These are phyloP conservation scores for Caiman crocodilus DNA, from an alignment of 2,797 vertebrate genomes.

Conservation along the genomic window DNA sequence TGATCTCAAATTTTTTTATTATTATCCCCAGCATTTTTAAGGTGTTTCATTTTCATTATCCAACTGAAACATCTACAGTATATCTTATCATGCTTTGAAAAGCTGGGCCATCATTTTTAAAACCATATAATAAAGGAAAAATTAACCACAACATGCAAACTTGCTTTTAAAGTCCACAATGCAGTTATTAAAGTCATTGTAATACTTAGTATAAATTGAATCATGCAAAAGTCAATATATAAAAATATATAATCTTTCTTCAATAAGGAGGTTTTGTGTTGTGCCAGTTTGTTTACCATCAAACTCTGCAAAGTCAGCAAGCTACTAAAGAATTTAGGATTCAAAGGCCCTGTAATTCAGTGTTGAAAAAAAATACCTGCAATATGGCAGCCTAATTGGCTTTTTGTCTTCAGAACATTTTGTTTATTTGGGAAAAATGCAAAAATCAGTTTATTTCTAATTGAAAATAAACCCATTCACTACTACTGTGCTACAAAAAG, in stretches of 20 bases:
- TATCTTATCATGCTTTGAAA: slow-evolving; percentile 65
- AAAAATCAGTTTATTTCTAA: slow-evolving; percentile 45
- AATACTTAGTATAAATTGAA: slow-evolving; percentile 79
- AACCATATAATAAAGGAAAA: slow-evolving; percentile 66
- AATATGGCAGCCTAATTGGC: slow-evolving; percentile 56
- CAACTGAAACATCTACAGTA: slow-evolving; percentile 28
- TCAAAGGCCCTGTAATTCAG: slow-evolving; percentile 63
- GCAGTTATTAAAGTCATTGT: slow-evolving; percentile 72
- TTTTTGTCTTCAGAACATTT: slow-evolving; percentile 67
- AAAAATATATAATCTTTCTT: slow-evolving; percentile 77
- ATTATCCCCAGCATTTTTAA: slow-evolving; percentile 60
- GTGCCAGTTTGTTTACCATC: slow-evolving; percentile 72
- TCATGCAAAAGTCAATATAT: slow-evolving; percentile 78
- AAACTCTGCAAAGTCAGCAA: slow-evolving; percentile 77
- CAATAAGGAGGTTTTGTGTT: slow-evolving; percentile 71
- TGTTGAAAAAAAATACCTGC: slow-evolving; percentile 43
- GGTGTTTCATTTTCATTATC: slow-evolving; percentile 71
- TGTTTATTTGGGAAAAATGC: slow-evolving; percentile 67
- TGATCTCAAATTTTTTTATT: slow-evolving; percentile 44
- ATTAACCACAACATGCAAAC: slow-evolving; percentile 75
- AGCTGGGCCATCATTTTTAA: slow-evolving; percentile 68
- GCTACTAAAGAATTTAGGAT: slow-evolving; percentile 65
- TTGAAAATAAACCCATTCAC: slow-evolving; percentile 69
- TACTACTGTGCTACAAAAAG: slow-evolving; percentile 56
- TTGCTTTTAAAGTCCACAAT: slow-evolving; percentile 79